Base-by-base conservation (phyloP, 2,888 invertebrate species). In the Formica aserva region DNA sequence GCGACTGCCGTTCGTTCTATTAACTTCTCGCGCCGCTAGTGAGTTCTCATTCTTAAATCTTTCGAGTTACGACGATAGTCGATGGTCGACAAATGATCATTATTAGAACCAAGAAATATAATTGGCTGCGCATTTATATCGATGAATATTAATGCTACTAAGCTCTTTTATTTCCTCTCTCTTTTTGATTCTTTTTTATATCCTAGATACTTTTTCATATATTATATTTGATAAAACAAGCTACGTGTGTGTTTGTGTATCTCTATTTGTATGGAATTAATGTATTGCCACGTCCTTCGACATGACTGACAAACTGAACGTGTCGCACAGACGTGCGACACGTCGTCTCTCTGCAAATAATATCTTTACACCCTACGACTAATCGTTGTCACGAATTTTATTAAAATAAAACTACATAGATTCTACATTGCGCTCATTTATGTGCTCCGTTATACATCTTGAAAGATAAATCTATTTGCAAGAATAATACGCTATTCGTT, bases 31-130 rank as follows among this genome's bases (percentile, higher is more conserved):
- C 32, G 57, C 15, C n/a, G 57, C 74, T 26, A 38, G 18, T 13
- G 32, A 52, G n/a, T 35, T 57, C 45, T 41, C 32, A 60, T 75
- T 75, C 41, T 80, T 60, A 80, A 74, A 1, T 48, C 60, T 41
- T 75, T 57, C 11, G 41, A 69, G 5, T 29, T 52, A 55, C 35
- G n/a, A 72, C 15, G 3, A 55, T 38, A 18, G 35, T 57, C 65
- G 18, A 76, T n/a, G 35, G 18, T 67, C 57, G 45, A 13, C 78
- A 22, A 57, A 60, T 22, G 18, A n/a, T n/a, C 35, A 11, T 22
- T 22, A 15, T 35, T 35, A 29, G 13, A 4, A 41, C 5, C 11
- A 41, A 66, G 38, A 77, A 63, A 35, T 35, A 32, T 35, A 32
- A 75, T 48, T 32, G 62, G 11, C 8, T 18, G 15, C 26, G 52